These are phyloP conservation scores for Eristalis arbustorum DNA, from an alignment of 2,888 invertebrate species.

Conservation along the genomic window DNA sequence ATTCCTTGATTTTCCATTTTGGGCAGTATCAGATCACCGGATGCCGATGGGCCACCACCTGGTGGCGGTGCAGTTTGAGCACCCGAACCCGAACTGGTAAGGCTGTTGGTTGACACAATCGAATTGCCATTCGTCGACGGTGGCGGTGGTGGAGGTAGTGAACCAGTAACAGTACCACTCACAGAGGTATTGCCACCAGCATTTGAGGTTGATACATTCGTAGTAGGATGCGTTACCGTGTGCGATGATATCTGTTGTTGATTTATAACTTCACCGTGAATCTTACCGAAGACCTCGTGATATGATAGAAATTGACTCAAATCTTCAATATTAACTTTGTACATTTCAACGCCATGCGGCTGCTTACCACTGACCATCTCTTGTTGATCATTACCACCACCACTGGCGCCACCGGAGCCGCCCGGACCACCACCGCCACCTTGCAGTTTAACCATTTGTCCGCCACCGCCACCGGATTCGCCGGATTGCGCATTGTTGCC, in stretches of 20 bases:
- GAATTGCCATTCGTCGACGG: constrained; percentile 58
- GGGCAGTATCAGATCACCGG: constrained; percentile 78
- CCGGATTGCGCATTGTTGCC: constrained; percentile 66
- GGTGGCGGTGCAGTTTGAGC: constrained; percentile 40
- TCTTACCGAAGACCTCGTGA: constrained; percentile 91
- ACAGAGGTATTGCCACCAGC: constrained; percentile 71
- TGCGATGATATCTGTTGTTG: constrained; percentile 81
- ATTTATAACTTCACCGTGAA: constrained; percentile 80
- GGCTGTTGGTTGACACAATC: constrained; percentile 70
- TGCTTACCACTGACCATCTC: constrained; percentile 79
- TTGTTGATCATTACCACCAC: constrained; percentile 73
- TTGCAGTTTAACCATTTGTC: constrained; percentile 56
- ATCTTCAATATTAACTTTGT: constrained; percentile 90
- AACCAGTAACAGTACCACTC: constrained; percentile 61
- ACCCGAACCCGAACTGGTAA: constrained; percentile 51
- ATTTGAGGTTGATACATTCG: constrained; percentile 76
- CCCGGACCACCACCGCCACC: constrained; percentile 72
- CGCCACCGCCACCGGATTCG: constrained; percentile 38
- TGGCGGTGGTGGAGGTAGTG: constrained; percentile 65
- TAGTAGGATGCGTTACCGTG: constrained; percentile 77
- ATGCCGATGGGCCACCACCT: constrained; percentile 44
- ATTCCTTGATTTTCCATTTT: constrained; percentile 80
- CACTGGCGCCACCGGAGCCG: constrained; percentile 74
- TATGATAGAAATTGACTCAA: constrained; percentile 91
- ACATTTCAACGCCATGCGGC: constrained; percentile 85